Evolutionary conservation across 1,140 invertebrate species (phyloP).

Genomic region (Drosophila micromelanica): DNA sequence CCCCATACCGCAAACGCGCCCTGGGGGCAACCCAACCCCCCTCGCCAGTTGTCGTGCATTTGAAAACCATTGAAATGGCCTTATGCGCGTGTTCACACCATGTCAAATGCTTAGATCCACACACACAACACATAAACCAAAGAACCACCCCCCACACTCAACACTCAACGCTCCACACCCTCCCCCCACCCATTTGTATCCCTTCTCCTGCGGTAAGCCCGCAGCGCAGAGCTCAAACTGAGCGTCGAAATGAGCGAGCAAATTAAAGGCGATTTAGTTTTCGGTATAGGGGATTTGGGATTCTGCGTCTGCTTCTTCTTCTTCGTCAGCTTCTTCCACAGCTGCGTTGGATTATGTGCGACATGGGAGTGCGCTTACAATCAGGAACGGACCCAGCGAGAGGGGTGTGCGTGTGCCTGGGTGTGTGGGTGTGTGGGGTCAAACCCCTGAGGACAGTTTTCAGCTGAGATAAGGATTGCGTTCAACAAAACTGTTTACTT

Average conservation of each 20-base stretch:
- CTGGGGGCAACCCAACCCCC: slow-evolving; percentile 3
- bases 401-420: background rate
- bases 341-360: slow-evolving; percentile 53
- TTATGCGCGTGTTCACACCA: slow-evolving; percentile 79
- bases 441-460: slow-evolving; percentile 20
- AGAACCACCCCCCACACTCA: slow-evolving; percentile 1
- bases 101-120: slow-evolving; percentile 67
- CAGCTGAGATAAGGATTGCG: background rate
- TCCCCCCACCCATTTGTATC: background rate
- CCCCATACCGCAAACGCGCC: background rate
- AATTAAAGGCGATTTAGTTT: slow-evolving; percentile 65
- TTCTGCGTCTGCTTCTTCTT: slow-evolving; percentile 1
- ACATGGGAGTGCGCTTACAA: slow-evolving; percentile 45
- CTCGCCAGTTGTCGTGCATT: slow-evolving; percentile 42
- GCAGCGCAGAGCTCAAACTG: slow-evolving; percentile 20
- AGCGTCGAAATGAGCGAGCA: slow-evolving; percentile 43
- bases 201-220: slow-evolving; percentile 6
- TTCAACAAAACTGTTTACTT: slow-evolving; percentile 4
- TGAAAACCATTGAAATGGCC: slow-evolving; percentile 61
- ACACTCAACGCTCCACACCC: background rate
- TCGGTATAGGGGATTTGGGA: slow-evolving; percentile 49
- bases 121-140: slow-evolving; percentile 1
- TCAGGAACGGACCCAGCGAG: slow-evolving; percentile 7
- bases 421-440: background rate
- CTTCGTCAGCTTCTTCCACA: slow-evolving; percentile 5